Conservation (phyloP, 2,797 vertebrate species). For the Pantherophis vulpinus region DNA sequence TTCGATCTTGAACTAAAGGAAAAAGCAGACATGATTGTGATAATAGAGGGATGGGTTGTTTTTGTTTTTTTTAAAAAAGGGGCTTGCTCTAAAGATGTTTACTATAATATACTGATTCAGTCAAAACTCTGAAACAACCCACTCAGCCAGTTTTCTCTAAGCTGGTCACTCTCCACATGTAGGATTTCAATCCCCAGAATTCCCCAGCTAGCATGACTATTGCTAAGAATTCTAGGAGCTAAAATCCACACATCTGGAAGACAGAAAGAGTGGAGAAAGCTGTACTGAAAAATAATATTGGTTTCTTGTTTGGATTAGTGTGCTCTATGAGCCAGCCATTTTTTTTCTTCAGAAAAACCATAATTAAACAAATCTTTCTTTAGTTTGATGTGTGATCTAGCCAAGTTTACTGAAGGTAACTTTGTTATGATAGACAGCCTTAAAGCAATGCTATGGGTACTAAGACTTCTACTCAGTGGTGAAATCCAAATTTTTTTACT, state of each 20-base stretch:
- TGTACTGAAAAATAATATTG: neutral
- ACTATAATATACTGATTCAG: neutral
- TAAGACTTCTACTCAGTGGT: neutral
- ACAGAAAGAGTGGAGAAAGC: neutral
- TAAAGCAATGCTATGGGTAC: neutral
- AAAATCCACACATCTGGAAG: neutral
- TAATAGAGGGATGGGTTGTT: neutral
- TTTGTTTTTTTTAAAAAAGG: neutral
- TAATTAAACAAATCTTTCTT: neutral
- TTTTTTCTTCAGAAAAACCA: neutral
- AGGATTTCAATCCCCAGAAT: neutral
- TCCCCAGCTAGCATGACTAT: neutral
- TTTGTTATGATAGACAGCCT: neutral
- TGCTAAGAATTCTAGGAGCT: neutral
- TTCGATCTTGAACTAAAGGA: constrained; percentile 80
- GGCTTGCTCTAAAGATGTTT: neutral
- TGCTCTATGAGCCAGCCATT: neutral
- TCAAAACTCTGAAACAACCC: neutral
- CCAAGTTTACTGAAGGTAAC: neutral
- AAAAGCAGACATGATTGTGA: neutral
- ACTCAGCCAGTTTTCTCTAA: neutral
- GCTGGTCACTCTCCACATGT: neutral
- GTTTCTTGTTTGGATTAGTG: neutral
- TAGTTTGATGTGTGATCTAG: neutral
- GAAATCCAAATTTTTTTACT: too few relatives aligned